phyloP scores from a whole-genome alignment of 2,113 vertebrate species.

The Typhlomys cinereus region DNA sequence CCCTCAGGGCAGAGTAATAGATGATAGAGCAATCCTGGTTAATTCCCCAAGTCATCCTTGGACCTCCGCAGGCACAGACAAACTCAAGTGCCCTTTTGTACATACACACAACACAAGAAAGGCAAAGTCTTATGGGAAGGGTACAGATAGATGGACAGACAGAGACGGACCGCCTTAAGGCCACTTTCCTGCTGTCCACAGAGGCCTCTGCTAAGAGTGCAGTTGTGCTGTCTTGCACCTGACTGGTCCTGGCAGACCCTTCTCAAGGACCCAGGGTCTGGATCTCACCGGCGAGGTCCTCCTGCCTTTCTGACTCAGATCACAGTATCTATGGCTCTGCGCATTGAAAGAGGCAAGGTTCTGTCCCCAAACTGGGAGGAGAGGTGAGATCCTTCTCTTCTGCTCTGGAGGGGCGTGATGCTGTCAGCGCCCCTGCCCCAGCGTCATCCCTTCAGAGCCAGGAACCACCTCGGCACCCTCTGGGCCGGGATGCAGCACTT shows the following conservation, averaged over 20 bases:
- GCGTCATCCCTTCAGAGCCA: not conserved
- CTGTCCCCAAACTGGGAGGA: not conserved
- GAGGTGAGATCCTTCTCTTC: not conserved
- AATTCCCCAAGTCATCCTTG: no score
- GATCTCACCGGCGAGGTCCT: not conserved
- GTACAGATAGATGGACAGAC: not conserved
- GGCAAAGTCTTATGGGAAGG: not conserved
- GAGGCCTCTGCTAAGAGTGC: not conserved
- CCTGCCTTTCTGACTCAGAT: not conserved
- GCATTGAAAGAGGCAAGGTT: not conserved
- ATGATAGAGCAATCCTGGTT: no score
- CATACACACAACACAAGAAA: not conserved
- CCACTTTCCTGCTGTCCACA: not conserved
- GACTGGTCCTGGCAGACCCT: not conserved
- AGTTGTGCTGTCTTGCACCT: not conserved
- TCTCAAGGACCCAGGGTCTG: not conserved
- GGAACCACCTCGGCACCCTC: not conserved
- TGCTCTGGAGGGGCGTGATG: not conserved
- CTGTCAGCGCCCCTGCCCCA: not conserved
- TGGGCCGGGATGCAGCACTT: not conserved
- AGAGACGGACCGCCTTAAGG: no score
- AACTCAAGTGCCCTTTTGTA: no score
- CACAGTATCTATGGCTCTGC: not conserved
- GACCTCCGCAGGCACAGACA: no score
- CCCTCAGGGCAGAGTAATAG: no score